Base-by-base conservation (phyloP, 2,888 invertebrate genomes). In the Ditula angustiorana region DNA sequence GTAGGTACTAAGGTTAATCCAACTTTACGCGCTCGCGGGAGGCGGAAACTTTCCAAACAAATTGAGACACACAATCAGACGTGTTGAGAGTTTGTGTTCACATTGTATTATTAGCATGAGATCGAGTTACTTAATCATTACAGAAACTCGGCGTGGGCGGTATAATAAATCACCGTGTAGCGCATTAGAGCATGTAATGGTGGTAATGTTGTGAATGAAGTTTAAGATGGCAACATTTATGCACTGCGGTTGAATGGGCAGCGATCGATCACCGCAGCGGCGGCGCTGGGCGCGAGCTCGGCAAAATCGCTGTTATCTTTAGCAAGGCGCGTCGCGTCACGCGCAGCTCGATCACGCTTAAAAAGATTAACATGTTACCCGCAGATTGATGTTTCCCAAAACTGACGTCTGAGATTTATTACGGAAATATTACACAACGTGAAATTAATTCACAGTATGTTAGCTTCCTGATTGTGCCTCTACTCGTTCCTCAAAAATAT, bases 361-460 rank as follows among this genome's bases (percentile, higher is more conserved):
- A 83, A 85, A 85, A 85, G 81, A 86, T 86, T 84, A 84, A 83
- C 82, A 83, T 83, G 81, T 80, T 82, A 75, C 74, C 73, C 76
- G 68, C 77, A 81, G 77, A 82, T 81, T 83, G 77, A 77, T 75
- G 77, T 64, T 64, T 59, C 53, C 58, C 35, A 53, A 64, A 64
- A 58, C 59, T 59, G 64, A 59, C 53, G 28, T 46, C 47, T 37
- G 35, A 64, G 64, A 64, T 64, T 64, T 64, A 64, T 64, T 53
- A 37, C 53, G 24, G 37, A 64, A 64, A 64, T 64, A 64, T 58
- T 58, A 58, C 70, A 67, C 76, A 73, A 73, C 76, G 74, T 73
- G 73, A 74, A 71, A 76, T 80, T 78, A 79, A 78, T 78, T 74
- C 30, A 35, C 58, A 26, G 58, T 37, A 44, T 47, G 10, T 21